Percentiles rank a stretch among this genome's conserved stretches.
These are phyloP conservation scores for Carduelis carduelis DNA, from an alignment of 2,797 vertebrate genomes.

Conservation along the genomic window DNA sequence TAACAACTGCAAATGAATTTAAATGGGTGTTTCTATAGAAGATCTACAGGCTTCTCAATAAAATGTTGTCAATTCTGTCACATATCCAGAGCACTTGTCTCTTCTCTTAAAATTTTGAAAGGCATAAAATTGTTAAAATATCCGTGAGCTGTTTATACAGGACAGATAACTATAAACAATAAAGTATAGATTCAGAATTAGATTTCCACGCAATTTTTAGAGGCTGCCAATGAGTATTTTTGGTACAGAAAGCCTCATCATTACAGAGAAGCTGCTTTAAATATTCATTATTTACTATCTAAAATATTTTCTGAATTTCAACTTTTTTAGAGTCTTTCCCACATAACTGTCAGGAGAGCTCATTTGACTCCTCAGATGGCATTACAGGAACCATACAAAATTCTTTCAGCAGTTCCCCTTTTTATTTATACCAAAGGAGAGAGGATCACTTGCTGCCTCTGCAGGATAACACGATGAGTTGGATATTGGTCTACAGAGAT, in stretches of 20 bases:
- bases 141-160: neutral
- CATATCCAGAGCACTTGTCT: neutral
- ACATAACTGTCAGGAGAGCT: neutral
- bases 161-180: neutral
- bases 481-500: neutral
- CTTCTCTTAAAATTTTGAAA: neutral
- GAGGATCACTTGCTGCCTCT: neutral
- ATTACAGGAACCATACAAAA: neutral
- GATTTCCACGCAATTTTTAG: neutral
- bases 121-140: neutral
- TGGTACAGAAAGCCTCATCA: neutral
- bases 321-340: neutral
- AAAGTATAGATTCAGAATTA: neutral
- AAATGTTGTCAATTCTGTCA: neutral
- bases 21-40: neutral
- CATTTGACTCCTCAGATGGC: neutral
- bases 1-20: neutral
- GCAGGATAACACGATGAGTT: rapidly evolving
- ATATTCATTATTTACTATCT: neutral
- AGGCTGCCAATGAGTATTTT: neutral
- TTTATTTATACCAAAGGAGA: neutral
- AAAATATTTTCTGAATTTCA: neutral
- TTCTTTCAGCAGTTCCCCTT: neutral
- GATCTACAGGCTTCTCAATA: neutral
- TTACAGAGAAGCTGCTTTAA: neutral